These are phyloP conservation scores for Hetaerina americana DNA, from an alignment of 1,140 invertebrate genomes.

Conservation along the genomic window DNA sequence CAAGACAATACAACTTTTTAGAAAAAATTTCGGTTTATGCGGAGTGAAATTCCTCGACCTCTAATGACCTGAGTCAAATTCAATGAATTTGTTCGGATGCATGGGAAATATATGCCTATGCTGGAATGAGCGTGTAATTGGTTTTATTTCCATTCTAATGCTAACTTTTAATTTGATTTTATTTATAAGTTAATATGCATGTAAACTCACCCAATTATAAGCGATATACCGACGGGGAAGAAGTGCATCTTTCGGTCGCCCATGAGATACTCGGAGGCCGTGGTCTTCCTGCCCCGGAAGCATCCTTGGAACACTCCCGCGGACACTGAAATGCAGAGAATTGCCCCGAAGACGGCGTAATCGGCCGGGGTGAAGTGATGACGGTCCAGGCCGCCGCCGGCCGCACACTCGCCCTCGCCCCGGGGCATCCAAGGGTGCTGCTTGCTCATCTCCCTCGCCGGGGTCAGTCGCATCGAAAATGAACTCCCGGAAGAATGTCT, in stretches of 20 bases:
- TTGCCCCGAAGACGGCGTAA: conserved; percentile 51
- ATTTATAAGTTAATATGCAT: background rate
- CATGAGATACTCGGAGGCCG: conserved; percentile 60
- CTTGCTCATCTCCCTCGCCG: too few relatives aligned
- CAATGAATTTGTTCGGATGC: conserved; percentile 11
- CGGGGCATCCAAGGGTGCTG: too few relatives aligned
- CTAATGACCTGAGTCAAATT: too few relatives aligned
- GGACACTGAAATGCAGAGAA: conserved; percentile 55
- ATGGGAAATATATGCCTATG: background rate
- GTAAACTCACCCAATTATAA: conserved; percentile 40
- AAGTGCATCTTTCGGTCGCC: conserved; percentile 62
- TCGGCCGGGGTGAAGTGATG: conserved; percentile 48
- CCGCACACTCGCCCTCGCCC: background rate
- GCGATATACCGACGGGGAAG: conserved; percentile 62
- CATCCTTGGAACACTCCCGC: conserved; percentile 74
- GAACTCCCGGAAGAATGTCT: too few relatives aligned
- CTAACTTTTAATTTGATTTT: background rate
- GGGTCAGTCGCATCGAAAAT: too few relatives aligned
- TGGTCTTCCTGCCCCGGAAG: conserved; percentile 55
- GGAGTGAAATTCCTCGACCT: too few relatives aligned
- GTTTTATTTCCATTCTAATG: background rate
- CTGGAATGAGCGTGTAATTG: background rate
- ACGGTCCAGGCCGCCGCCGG: background rate
- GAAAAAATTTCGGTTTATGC: too few relatives aligned
- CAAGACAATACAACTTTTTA: too few relatives aligned